Evolutionary conservation across 2,797 vertebrate species (phyloP).

Genomic region (Danio kyathit): DNA sequence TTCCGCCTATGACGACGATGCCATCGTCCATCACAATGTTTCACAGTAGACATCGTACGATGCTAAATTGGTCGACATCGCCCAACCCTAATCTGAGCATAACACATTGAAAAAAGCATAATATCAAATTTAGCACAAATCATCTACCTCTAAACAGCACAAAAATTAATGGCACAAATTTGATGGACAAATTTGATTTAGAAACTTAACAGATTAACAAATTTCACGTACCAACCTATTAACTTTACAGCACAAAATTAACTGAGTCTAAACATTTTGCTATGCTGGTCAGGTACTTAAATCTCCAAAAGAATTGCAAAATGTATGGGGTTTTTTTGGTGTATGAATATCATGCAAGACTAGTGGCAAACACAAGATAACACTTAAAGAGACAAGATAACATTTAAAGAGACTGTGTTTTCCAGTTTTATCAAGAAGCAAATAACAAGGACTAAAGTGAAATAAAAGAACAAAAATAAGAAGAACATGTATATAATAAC

Average conservation of each 20-base stretch:
- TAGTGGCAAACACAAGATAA: slow-evolving; percentile 27
- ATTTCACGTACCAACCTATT: background rate
- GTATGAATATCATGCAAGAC: background rate
- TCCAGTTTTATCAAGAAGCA: slow-evolving; percentile 47
- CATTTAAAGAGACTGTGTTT: slow-evolving; percentile 11
- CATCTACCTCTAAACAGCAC: too few species aligned
- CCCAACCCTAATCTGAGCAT: too few species aligned
- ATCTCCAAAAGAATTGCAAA: background rate
- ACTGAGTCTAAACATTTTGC: too few species aligned
- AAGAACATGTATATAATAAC: background rate
- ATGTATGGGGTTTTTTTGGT: background rate
- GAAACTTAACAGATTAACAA: too few species aligned
- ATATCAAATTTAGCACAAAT: too few species aligned
- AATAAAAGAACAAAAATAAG: background rate
- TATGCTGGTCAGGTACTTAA: background rate
- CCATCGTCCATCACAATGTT: too few species aligned
- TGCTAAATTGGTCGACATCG: too few species aligned
- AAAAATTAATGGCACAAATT: too few species aligned
- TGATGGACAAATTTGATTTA: too few species aligned
- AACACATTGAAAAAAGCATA: too few species aligned
- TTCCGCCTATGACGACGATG: too few species aligned
- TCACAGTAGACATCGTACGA: too few species aligned
- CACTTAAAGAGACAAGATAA: slow-evolving; percentile 32
- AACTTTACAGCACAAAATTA: background rate
- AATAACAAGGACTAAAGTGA: slow-evolving; percentile 25